Evolutionary conservation across 2,888 invertebrate genomes (phyloP).

Genomic region (Acrobasis consociella): DNA sequence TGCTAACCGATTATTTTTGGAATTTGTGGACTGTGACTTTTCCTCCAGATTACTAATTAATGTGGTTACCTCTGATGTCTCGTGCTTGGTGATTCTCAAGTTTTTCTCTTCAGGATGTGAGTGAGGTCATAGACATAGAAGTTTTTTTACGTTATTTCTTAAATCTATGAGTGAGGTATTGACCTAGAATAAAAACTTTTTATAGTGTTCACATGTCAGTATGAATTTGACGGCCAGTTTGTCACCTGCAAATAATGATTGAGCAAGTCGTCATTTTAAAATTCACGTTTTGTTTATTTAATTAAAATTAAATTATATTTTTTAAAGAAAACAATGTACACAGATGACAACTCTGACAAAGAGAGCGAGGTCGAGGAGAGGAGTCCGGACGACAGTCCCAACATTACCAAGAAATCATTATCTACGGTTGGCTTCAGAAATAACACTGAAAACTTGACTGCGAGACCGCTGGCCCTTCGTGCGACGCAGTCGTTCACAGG

Average conservation of each 20-base stretch:
- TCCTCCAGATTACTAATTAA: no score
- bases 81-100: no score
- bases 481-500: slow-evolving; percentile 76
- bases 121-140: no score
- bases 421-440: slow-evolving; percentile 71
- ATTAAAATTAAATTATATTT: slow-evolving; percentile 33
- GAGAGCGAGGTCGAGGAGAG: slow-evolving; percentile 70
- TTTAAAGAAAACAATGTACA: slow-evolving; percentile 60
- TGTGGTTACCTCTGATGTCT: no score
- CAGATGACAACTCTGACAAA: slow-evolving; percentile 72
- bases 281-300: slow-evolving; percentile 40
- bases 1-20: no score
- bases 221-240: not conserved
- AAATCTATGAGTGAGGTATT: no score
- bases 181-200: no score
- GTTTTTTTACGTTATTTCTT: no score
- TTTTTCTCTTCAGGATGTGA: no score
- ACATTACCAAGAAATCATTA: slow-evolving; percentile 69
- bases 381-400: slow-evolving; percentile 61
- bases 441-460: slow-evolving; percentile 59
- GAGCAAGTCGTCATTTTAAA: slow-evolving; percentile 36
- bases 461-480: slow-evolving; percentile 63
- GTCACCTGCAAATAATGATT: slow-evolving; percentile 51
- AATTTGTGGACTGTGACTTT: no score
- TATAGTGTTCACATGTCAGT: no score